Conservation (phyloP, 2,797 vertebrate species). For the Ptychobarbus kaznakovi region DNA sequence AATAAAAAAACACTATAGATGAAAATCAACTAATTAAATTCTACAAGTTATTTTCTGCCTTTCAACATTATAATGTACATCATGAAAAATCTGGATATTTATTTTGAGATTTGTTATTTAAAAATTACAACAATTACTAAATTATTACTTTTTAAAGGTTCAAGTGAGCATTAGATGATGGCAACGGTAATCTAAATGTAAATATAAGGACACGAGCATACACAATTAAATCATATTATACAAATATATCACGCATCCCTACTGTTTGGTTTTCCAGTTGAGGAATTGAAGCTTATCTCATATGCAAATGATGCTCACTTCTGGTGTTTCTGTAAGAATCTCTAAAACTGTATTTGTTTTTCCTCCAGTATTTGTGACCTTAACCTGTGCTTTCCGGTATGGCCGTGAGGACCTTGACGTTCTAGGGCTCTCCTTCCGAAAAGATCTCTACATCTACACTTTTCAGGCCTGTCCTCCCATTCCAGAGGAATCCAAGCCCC, state of each 20-base stretch:
- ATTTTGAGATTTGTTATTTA: not conserved
- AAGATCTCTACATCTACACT: slow-evolving; percentile 95
- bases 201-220: not conserved
- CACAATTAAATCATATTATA: not conserved
- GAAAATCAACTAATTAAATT: not conserved
- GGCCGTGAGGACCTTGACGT: slow-evolving; percentile 96
- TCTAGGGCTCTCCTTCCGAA: slow-evolving; percentile 93
- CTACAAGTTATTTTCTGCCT: too few relatives aligned
- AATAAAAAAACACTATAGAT: not conserved
- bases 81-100: not conserved
- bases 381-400: slow-evolving; percentile 96
- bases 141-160: not conserved
- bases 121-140: not conserved
- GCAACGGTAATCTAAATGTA: not conserved
- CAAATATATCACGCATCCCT: not conserved
- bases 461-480: slow-evolving; percentile 93
- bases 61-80: not conserved
- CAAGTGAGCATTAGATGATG: not conserved
- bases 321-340: not conserved
- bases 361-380: slow-evolving; percentile 88
- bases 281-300: not conserved
- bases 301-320: not conserved
- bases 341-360: not conserved
- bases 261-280: not conserved
- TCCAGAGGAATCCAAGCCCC: slow-evolving; percentile 88